Conservation (phyloP, 2,888 invertebrate species). For the Eustalomyia histrio region DNA sequence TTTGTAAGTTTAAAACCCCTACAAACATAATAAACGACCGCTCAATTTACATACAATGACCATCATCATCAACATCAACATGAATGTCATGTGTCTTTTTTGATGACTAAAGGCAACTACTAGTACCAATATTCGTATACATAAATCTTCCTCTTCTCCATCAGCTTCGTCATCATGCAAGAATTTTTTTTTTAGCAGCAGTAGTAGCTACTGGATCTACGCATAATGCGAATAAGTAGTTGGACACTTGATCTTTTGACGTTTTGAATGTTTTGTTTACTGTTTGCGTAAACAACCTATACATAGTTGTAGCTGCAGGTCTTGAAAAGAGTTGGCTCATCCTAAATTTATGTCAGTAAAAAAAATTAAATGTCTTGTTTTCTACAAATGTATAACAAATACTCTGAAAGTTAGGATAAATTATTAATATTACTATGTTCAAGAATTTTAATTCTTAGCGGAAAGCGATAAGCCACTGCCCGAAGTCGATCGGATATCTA, state of each 20-base stretch:
- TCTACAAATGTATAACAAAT: too few species aligned
- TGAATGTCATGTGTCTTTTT: conserved; percentile 65
- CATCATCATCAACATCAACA: conserved; percentile 72
- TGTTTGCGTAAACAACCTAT: conserved; percentile 57
- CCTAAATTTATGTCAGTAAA: too few species aligned
- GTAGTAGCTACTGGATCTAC: conserved; percentile 65
- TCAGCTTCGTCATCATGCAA: conserved; percentile 11
- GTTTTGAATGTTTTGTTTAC: conserved; percentile 68
- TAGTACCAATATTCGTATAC: conserved; percentile 47
- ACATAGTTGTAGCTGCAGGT: conserved; percentile 48
- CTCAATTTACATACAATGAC: conserved; percentile 78
- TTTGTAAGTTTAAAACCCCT: conserved; percentile 59
- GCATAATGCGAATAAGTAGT: conserved; percentile 64
- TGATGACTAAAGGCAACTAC: conserved; percentile 61
- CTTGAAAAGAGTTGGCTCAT: conserved; percentile 58
- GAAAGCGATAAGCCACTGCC: too few species aligned
- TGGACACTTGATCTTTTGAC: conserved; percentile 72
- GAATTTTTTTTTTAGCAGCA: too few species aligned
- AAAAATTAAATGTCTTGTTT: too few species aligned
- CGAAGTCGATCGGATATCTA: too few species aligned
- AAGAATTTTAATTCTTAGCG: too few species aligned
- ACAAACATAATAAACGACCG: conserved; percentile 67
- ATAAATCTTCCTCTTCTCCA: conserved; percentile 51
- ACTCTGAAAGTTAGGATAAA: too few species aligned
- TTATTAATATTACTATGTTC: too few species aligned